A percentile compares a stretch with the other conserved stretches of the same genome.
Conservation (phyloP, 2,888 invertebrate genomes). For the Netelia fuscicornis region DNA sequence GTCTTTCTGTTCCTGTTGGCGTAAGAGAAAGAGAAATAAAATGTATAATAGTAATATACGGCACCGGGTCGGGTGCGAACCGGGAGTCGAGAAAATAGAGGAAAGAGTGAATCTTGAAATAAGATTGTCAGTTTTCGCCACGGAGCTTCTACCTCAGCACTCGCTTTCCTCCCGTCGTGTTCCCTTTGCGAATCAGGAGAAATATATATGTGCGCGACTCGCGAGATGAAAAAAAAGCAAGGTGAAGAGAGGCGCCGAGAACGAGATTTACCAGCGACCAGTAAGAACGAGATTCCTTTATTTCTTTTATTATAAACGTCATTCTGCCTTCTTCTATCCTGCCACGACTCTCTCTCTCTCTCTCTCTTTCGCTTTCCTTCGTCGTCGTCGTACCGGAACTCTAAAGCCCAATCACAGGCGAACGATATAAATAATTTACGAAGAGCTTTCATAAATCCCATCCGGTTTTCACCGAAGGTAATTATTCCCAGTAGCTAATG, state of each 20-base stretch:
- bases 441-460: constrained; percentile 27
- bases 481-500: constrained; percentile 60
- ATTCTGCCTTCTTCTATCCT: constrained; percentile 26
- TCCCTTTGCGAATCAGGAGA: constrained; percentile 9
- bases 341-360: neutral
- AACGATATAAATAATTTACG: constrained; percentile 56
- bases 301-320: constrained; percentile 49
- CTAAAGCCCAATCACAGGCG: constrained; percentile 53
- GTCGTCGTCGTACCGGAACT: constrained; percentile 53
- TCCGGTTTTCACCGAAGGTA: constrained; percentile 22
- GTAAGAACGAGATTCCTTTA: constrained; percentile 26
- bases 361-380: constrained; percentile 20
- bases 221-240: neutral
- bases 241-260: neutral
- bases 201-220: constrained; percentile 23
- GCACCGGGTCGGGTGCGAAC: neutral
- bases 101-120: constrained; percentile 67
- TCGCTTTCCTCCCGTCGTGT: constrained; percentile 1
- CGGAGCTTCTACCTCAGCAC: constrained; percentile 42
- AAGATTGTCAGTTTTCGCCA: constrained; percentile 70
- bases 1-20: neutral
- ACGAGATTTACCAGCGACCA: constrained; percentile 36
- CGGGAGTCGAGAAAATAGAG: constrained; percentile 40
- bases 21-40: constrained; percentile 18
- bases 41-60: constrained; percentile 23